phyloP scores from a whole-genome alignment of 2,797 vertebrate species.

The Melanotaenia pygmaea region DNA sequence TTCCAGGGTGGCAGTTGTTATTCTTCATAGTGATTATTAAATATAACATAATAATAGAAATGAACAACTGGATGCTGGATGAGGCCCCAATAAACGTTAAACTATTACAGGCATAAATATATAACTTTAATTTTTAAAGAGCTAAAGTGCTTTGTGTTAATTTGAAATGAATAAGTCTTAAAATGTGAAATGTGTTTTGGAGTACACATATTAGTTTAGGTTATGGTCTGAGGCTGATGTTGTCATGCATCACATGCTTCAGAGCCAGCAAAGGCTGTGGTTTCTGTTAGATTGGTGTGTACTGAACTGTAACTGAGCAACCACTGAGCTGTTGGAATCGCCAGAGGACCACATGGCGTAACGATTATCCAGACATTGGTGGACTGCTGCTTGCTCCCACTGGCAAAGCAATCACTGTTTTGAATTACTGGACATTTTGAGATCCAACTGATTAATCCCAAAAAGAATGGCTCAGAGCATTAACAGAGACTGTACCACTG shows the following conservation, averaged over 20 bases:
- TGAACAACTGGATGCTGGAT: slow-evolving; percentile 31
- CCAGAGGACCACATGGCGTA: slow-evolving; percentile 57
- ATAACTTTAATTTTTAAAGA: neutral
- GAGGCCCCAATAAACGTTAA: neutral
- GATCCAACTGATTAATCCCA: slow-evolving; percentile 71
- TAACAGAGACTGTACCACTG: slow-evolving; percentile 23
- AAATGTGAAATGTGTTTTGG: neutral
- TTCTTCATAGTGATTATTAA: slow-evolving; percentile 60
- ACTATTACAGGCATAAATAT: neutral
- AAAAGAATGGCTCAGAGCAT: slow-evolving; percentile 58
- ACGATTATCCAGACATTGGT: slow-evolving; percentile 62
- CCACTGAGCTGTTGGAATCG: slow-evolving; percentile 52
- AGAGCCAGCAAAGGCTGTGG: slow-evolving; percentile 18
- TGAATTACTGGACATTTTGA: slow-evolving; percentile 70
- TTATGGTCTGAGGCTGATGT: slow-evolving; percentile 13
- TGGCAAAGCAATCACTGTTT: slow-evolving; percentile 66
- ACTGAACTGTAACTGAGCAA: slow-evolving; percentile 54
- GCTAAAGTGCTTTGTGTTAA: neutral
- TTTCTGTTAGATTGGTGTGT: slow-evolving; percentile 43
- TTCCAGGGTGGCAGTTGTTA: slow-evolving; percentile 48
- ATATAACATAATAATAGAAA: slow-evolving; percentile 62
- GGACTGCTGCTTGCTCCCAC: slow-evolving; percentile 59
- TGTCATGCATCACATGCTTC: slow-evolving; percentile 30
- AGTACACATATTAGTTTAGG: neutral
- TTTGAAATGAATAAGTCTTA: neutral